Percentiles rank a stretch among this genome's conserved stretches.
phyloP scores from a whole-genome alignment of 2,113 vertebrate species.

The Pseudonaja textilis region DNA sequence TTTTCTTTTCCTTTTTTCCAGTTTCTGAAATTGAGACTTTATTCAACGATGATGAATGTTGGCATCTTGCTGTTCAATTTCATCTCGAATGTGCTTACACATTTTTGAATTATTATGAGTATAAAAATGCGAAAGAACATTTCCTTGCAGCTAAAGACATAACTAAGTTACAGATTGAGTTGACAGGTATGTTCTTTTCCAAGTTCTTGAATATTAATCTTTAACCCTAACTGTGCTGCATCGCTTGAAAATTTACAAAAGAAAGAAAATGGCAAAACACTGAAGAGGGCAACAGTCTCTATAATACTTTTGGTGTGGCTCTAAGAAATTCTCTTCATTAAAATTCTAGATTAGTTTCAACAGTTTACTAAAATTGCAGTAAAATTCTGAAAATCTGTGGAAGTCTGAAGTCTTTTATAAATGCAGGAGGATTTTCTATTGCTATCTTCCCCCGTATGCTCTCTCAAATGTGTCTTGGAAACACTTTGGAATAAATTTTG shows the following conservation, averaged over 20 bases:
- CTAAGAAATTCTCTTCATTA: not conserved
- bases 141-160: slow-evolving; percentile 78
- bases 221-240: not conserved
- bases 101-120: slow-evolving; percentile 89
- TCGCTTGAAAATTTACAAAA: not conserved
- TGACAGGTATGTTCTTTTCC: slow-evolving; percentile 77
- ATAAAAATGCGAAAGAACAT: slow-evolving; percentile 83
- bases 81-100: slow-evolving; percentile 89
- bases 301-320: not conserved
- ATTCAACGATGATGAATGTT: slow-evolving; percentile 62
- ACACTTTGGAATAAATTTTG: not conserved
- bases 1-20: slow-evolving; percentile 63
- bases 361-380: not conserved
- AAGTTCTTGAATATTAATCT: not conserved
- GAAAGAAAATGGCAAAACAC: not conserved
- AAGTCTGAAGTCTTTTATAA: not conserved
- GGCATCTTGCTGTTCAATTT: slow-evolving; percentile 83
- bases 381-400: not conserved
- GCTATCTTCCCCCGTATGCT: not conserved
- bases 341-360: not conserved
- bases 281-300: not conserved
- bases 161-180: slow-evolving; percentile 77
- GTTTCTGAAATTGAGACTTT: slow-evolving; percentile 74
- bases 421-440: not conserved
- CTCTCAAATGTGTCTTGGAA: not conserved